These are phyloP conservation scores for Hormaphis cornu DNA, from an alignment of 1,140 invertebrate genomes.

Conservation along the genomic window DNA sequence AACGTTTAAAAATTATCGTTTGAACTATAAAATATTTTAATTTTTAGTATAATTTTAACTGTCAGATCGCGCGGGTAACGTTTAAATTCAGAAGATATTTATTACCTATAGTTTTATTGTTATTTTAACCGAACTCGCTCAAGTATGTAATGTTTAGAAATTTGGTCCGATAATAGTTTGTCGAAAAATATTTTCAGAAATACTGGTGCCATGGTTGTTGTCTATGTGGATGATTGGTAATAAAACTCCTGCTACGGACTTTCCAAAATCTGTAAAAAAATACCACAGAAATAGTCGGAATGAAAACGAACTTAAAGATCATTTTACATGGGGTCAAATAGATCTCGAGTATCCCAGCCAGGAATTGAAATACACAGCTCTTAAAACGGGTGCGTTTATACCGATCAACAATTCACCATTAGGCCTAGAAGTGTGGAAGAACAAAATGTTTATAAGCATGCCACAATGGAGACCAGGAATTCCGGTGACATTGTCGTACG, in stretches of 20 bases:
- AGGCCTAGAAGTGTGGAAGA: slow-evolving; percentile 57
- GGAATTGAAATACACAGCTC: slow-evolving; percentile 34
- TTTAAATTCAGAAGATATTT: too few species aligned
- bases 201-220: slow-evolving; percentile 36
- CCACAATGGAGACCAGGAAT: slow-evolving; percentile 73
- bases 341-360: slow-evolving; percentile 37
- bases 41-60: too few species aligned
- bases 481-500: slow-evolving; percentile 54
- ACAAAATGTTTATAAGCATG: slow-evolving; percentile 42
- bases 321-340: slow-evolving; percentile 36
- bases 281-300: not conserved
- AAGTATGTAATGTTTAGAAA: too few species aligned
- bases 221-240: slow-evolving; percentile 35
- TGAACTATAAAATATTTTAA: too few species aligned
- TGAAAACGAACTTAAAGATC: slow-evolving; percentile 35
- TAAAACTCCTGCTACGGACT: not conserved
- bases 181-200: not conserved
- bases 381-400: slow-evolving; percentile 49
- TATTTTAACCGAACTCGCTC: too few species aligned
- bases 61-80: too few species aligned
- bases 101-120: too few species aligned
- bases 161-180: too few species aligned
- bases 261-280: not conserved
- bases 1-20: too few species aligned
- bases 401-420: slow-evolving; percentile 62